phyloP scores from a whole-genome alignment of 2,888 invertebrate genomes.

The Noctua janthe region DNA sequence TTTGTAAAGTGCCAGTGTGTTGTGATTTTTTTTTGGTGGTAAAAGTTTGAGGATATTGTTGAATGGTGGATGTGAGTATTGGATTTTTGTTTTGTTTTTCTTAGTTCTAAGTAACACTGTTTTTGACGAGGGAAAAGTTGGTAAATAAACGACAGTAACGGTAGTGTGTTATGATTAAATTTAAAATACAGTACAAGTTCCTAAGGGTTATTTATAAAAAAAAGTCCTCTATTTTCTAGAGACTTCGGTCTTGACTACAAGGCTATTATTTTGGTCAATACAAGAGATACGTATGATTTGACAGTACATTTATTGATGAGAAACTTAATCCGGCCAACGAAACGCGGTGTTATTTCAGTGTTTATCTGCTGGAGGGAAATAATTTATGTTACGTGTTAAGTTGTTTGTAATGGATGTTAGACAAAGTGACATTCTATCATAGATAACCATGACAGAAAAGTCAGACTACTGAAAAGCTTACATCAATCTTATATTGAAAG shows the following conservation, averaged over 20 bases:
- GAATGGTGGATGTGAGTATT: conserved; percentile 59
- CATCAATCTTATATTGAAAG: background rate
- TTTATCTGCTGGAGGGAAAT: background rate
- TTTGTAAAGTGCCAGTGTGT: conserved; percentile 61
- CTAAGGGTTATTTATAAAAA: background rate
- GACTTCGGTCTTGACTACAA: too few species aligned
- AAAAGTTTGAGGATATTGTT: conserved; percentile 59
- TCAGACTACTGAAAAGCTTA: background rate
- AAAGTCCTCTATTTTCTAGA: background rate
- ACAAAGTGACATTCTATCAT: background rate
- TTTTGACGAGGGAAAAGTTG: background rate
- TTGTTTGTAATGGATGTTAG: background rate
- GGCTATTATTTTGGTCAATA: background rate
- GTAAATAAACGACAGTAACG: too few species aligned
- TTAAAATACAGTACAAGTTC: background rate
- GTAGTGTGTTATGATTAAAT: too few species aligned
- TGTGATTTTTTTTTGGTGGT: conserved; percentile 59
- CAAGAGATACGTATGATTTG: background rate
- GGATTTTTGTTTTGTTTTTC: conserved; percentile 24
- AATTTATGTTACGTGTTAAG: background rate
- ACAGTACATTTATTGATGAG: background rate
- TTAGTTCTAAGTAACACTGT: background rate
- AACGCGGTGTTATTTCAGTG: background rate
- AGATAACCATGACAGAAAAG: background rate
- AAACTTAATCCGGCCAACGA: background rate